Percentiles rank a stretch among this genome's conserved stretches.
These are phyloP conservation scores for Pristionchus exspectatus DNA, from an alignment of 2,888 invertebrate species.

Conservation along the genomic window DNA sequence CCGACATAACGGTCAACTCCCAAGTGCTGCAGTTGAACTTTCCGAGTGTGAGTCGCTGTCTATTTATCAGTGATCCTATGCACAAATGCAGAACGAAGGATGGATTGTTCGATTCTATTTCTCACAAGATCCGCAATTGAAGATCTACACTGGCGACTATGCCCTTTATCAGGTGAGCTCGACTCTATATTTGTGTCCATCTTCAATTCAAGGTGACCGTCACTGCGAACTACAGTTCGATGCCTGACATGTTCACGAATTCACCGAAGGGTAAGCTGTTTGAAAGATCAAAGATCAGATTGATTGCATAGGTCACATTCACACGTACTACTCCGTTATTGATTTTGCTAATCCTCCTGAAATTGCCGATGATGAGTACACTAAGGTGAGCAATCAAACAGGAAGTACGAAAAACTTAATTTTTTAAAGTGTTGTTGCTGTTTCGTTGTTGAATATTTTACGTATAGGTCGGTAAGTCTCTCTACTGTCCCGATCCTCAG, in stretches of 20 bases:
- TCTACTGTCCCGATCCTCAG: constrained; percentile 63
- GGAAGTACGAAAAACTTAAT: too few relatives aligned
- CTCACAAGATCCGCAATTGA: neutral
- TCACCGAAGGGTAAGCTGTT: neutral
- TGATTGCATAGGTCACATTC: neutral
- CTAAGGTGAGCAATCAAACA: neutral
- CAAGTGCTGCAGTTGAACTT: neutral
- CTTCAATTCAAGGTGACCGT: neutral
- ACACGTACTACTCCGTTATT: neutral
- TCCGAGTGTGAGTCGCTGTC: neutral
- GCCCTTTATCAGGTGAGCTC: neutral
- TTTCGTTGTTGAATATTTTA: too few relatives aligned
- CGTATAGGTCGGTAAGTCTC: constrained; percentile 54
- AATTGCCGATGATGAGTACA: neutral
- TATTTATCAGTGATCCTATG: neutral
- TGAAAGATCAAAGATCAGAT: neutral
- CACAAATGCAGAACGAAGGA: neutral
- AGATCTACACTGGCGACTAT: neutral
- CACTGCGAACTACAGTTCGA: neutral
- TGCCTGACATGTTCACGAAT: neutral
- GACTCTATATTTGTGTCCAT: too few relatives aligned
- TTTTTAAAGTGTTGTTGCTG: too few relatives aligned
- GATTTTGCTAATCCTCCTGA: neutral
- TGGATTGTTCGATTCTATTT: neutral
- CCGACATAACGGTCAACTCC: neutral